Base-by-base conservation (phyloP, 53 echinoderm and acorn worm genomes). In the Astropecten irregularis region DNA sequence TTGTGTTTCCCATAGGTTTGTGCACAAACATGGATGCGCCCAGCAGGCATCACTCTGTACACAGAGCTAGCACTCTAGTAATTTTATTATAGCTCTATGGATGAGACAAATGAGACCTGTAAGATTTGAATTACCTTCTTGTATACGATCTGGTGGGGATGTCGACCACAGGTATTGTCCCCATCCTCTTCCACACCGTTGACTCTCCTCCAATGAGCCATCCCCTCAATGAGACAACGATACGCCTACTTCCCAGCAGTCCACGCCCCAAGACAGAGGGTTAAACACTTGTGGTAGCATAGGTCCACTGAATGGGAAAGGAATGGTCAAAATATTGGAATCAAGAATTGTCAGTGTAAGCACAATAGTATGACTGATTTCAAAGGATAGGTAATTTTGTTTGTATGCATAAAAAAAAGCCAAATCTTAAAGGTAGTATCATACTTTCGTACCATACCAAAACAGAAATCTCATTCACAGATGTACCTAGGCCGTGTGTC, bases 181-280 rank as follows among this genome's bases (percentile, higher is more conserved):
- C 85, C 88, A 58, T 94, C 91, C 76, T 88, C 91, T 70, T 88
- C 91, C 52, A 87, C 95, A 76, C 90, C 90, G 54, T 90, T 86
- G 70, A 94, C 91, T 40, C 95, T 74, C 70, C 95, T 87, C 95
- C 95, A 94, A 77, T 91, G 91, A 51, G 91, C 95, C 91, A 91
- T 91, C 76, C 83, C n/a, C n/a, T 88, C 83, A 83, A 66, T 73
- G 66, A 40, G 39, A 57, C 74, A 74, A 57, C 23, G 74, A 56
- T 56, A 74, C 56, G 56, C 58, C 74, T 55, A 74, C 74, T 74
- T 34, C 37, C 71, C 88, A 64, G 70, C 73, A 48, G 83, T 73
- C 73, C 62, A 62, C 85, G 40, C 61, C 73, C 61, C 72, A 73
- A 74, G 56, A 56, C 74, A 74, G 34, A 74, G 74, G 74, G 74